A percentile compares a stretch with the other conserved stretches of the same genome.
Evolutionary conservation across 2,888 invertebrate species (phyloP).

Genomic region (Coecobrya sp.): DNA sequence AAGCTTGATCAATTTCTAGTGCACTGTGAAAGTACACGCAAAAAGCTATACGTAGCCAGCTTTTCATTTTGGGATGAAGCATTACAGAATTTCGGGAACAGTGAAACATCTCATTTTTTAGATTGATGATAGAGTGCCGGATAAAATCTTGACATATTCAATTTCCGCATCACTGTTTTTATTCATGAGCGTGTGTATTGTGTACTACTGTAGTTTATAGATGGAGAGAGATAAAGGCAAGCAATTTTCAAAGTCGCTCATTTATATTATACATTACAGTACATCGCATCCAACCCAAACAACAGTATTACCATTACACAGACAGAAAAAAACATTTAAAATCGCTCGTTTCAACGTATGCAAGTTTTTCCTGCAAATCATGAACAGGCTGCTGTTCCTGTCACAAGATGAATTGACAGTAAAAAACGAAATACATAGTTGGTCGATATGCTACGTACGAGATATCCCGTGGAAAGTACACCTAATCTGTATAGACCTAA

Average conservation of each 20-base stretch:
- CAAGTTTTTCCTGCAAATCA: conserved; percentile 54
- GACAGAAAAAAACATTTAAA: conserved; percentile 12
- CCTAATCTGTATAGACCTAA: not conserved
- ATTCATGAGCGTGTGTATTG: conserved; percentile 57
- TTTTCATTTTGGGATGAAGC: no score
- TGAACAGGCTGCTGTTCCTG: conserved; percentile 62
- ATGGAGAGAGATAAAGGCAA: not conserved
- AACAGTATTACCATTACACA: no score
- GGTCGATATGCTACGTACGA: not conserved
- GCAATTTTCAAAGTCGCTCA: conserved; percentile 7
- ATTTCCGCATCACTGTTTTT: conserved; percentile 69
- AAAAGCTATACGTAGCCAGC: no score
- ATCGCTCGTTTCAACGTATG: conserved; percentile 48
- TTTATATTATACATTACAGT: not conserved
- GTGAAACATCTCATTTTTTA: conserved; percentile 36
- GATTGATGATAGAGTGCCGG: conserved; percentile 61
- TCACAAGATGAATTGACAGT: conserved; percentile 69
- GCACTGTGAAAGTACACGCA: no score
- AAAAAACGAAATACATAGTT: not conserved
- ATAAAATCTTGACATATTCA: conserved; percentile 78
- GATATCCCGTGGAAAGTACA: not conserved
- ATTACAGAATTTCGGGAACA: not conserved
- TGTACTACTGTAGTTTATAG: not conserved
- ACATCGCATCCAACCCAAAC: not conserved
- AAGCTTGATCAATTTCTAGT: no score